Base-by-base conservation (phyloP, 1,140 invertebrate species). In the Prorops nasuta region DNA sequence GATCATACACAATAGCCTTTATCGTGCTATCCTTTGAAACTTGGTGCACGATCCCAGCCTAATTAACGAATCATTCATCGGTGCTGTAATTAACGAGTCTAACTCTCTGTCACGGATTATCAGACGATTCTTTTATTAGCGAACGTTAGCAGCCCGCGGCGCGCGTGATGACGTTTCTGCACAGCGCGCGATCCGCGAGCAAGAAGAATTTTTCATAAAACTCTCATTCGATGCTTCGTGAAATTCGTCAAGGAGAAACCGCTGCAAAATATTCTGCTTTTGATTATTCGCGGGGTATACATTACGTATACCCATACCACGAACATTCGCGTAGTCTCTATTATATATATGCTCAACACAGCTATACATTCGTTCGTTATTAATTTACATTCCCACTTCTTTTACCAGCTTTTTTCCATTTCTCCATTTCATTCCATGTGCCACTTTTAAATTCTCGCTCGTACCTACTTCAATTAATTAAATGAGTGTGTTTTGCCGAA, bases 41-140 rank as follows among this genome's bases (percentile, higher is more conserved):
- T 54, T 44, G 43, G 54, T 58, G 63, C 56, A 42, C 60, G 64
- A 69, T 70, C 59, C 63, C 57, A 67, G 60, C 63, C 68, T 76
- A 76, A 76, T 76, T 76, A 74, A 74, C 69, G 64, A 73, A 71
- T 72, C 69, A 72, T 70, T 74, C 68, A 71, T 71, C 63, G 62
- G 43, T 46, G 55, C 58, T 68, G 66, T 76, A 73, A 74, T 76
- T 74, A 76, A 73, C 70, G 71, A 64, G 63, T 56, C 61, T 52
- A 60, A 67, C 49, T 53, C 56, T 60, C 24, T 34, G 56, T 56
- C 59, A 38, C 48, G 53, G 58, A 65, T 63, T 65, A 59, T 58
- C 51, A 48, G 37, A 44, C 49, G 47, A 44, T 44, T 58, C 47
- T 58, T 62, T 56, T 45, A 36, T 49, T 38, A 32, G 34, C 40